Evolutionary conservation across 2,113 vertebrate genomes (phyloP), one percentile per base, ranked within the genome.

Genomic region (Osmerus mordax): DNA sequence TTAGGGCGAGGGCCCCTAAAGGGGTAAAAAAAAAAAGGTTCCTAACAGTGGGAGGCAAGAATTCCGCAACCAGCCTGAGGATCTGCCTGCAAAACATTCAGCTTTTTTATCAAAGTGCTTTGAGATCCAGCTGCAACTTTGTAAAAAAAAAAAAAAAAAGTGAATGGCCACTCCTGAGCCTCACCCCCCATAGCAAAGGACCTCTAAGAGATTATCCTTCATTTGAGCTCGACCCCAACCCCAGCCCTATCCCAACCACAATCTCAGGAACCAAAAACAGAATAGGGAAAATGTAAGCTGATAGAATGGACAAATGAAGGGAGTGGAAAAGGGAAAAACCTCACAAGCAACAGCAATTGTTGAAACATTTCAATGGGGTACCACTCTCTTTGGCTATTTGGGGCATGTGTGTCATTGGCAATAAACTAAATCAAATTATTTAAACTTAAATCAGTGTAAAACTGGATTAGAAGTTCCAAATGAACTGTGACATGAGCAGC

Each of bases 1-100:
- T 90, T 83, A 94, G 91, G 92, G 91, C 91, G 89, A 93, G 95
- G 97, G 96, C 95, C 96, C 95, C 89, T 90, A 91, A 90, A 93
- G 94, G 95, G 95, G 92, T 92, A 94, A 83, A 91, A 92, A 83
- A 91, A 92, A 89, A 82, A 93, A 89, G 90, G 90, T 93, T 94
- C 93, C 87, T 92, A 93, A 92, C 80, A 91, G 92, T 94, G 91
- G 90, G 90, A 95, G 94, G 93, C 90, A 93, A 93, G 92, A 93
- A 94, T 95, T 95, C 93, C 90, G 93, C 93, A 92, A 93, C 84
- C 91, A 89, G 91, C 90, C 87, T 74, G 89, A 89, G 88, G 91
- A 93, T 89, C 88, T 84, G 88, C 84, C 86, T 86, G 79, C 88
- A 89, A 88, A 90, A 92, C 87, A 90, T 91, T 91, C 86, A 87